Percentiles rank a stretch among this genome's conserved stretches.
These are phyloP conservation scores for Belonocnema kinseyi DNA, from an alignment of 1,140 invertebrate genomes.

Conservation along the genomic window DNA sequence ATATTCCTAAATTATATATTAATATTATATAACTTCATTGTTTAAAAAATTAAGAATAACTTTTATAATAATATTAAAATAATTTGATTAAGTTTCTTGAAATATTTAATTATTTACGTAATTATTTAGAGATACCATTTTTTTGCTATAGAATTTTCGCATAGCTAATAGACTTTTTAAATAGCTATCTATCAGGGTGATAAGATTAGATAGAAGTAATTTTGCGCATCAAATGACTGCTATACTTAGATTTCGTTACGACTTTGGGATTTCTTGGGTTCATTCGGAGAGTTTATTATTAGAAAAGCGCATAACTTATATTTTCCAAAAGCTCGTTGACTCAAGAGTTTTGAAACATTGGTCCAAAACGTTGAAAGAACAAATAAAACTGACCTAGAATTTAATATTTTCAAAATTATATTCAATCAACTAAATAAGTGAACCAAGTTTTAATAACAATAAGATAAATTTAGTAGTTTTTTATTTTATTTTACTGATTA, in stretches of 20 bases:
- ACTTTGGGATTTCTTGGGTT: neutral
- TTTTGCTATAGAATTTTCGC: too few relatives aligned
- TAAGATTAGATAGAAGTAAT: neutral
- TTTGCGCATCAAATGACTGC: neutral
- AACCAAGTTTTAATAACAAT: too few relatives aligned
- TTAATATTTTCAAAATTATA: neutral
- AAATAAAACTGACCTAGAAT: neutral
- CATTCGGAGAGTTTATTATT: neutral
- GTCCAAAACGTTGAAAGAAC: neutral
- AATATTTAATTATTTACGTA: too few relatives aligned
- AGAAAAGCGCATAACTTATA: neutral
- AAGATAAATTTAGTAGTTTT: too few relatives aligned
- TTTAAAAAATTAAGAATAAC: too few relatives aligned
- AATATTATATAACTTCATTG: too few relatives aligned
- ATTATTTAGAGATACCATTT: too few relatives aligned
- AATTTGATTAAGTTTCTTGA: too few relatives aligned
- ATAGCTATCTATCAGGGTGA: neutral
- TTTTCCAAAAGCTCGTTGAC: neutral
- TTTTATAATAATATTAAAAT: too few relatives aligned
- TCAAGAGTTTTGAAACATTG: neutral
- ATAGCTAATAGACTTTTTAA: too few relatives aligned
- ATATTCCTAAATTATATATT: too few relatives aligned
- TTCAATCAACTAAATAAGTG: neutral
- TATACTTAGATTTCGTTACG: neutral
- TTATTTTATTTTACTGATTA: too few relatives aligned